Percentiles rank a stretch among this genome's conserved stretches.
These are phyloP conservation scores for Gibbula magus DNA, from an alignment of 2,888 invertebrate species.

Conservation along the genomic window DNA sequence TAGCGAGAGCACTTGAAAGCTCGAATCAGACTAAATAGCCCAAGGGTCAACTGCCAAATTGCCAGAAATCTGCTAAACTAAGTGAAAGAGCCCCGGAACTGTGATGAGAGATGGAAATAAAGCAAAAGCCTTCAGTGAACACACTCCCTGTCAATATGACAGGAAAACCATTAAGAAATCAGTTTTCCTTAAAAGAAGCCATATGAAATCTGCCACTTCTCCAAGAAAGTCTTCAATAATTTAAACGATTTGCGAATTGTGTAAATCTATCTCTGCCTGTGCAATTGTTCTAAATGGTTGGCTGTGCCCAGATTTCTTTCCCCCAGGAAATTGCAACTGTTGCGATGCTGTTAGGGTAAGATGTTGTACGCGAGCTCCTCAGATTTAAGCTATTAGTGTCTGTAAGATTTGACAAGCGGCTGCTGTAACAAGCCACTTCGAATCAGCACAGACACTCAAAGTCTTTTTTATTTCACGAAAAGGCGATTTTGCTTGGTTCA, in stretches of 20 bases:
- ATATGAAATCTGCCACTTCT: neutral
- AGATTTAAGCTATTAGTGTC: conserved; percentile 4
- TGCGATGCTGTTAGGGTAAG: neutral
- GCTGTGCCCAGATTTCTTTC: neutral
- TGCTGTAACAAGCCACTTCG: conserved; percentile 5
- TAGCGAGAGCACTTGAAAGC: conserved; percentile 11
- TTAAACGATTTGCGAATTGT: conserved; percentile 25
- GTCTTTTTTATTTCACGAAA: conserved; percentile 11
- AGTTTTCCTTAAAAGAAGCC: neutral
- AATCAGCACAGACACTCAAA: neutral
- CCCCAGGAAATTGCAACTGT: conserved; percentile 17
- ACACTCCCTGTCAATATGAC: conserved; percentile 14
- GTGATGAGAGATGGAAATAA: conserved; percentile 15
- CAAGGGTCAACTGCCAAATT: conserved; percentile 27
- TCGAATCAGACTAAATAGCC: conserved; percentile 23
- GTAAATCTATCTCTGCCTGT: conserved; percentile 4
- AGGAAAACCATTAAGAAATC: conserved; percentile 21
- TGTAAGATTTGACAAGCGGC: neutral
- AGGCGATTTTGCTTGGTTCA: conserved; percentile 9
- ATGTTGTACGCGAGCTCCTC: neutral
- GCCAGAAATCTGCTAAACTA: conserved; percentile 8
- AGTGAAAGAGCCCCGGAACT: conserved; percentile 6
- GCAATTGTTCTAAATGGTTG: conserved; percentile 21
- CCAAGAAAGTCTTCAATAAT: conserved; percentile 11
- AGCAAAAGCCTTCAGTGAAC: neutral